Evolutionary conservation across 2,797 vertebrate species (phyloP).

Genomic region (Falco novaeseelandiae): DNA sequence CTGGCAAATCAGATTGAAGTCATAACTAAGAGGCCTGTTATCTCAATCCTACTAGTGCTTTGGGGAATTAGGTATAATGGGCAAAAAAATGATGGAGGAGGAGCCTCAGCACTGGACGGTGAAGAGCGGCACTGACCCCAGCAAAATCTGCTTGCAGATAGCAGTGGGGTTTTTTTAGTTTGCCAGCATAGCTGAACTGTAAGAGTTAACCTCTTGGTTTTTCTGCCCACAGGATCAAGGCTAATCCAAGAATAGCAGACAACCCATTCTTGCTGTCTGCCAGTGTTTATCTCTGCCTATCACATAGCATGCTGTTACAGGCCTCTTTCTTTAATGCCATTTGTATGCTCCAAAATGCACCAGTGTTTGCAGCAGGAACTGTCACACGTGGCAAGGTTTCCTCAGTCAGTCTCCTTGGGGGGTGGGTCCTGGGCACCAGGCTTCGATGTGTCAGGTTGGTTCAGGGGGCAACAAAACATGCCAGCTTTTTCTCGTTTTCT

Average conservation of each 20-base stretch:
- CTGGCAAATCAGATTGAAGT: constrained; percentile 34
- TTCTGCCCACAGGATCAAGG: background rate
- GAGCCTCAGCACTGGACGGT: background rate
- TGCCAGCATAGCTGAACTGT: background rate
- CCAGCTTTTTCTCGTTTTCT: background rate
- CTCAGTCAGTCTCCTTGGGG: background rate
- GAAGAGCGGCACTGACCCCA: background rate
- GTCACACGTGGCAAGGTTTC: background rate
- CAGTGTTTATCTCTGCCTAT: background rate
- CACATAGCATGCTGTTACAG: background rate
- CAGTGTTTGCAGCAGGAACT: background rate
- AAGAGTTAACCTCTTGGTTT: background rate
- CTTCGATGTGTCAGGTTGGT: background rate
- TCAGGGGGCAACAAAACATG: background rate
- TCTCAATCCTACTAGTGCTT: background rate
- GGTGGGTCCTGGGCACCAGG: background rate
- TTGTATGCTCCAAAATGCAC: background rate
- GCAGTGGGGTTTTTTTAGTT: background rate
- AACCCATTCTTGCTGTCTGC: background rate
- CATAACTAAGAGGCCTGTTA: background rate
- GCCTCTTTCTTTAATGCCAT: background rate
- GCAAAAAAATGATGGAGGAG: background rate
- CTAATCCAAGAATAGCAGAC: constrained; percentile 5
- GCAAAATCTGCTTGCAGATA: background rate
- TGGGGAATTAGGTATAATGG: background rate